Conservation (phyloP, 1,140 invertebrate species). For the Drosophila pruinosa region DNA sequence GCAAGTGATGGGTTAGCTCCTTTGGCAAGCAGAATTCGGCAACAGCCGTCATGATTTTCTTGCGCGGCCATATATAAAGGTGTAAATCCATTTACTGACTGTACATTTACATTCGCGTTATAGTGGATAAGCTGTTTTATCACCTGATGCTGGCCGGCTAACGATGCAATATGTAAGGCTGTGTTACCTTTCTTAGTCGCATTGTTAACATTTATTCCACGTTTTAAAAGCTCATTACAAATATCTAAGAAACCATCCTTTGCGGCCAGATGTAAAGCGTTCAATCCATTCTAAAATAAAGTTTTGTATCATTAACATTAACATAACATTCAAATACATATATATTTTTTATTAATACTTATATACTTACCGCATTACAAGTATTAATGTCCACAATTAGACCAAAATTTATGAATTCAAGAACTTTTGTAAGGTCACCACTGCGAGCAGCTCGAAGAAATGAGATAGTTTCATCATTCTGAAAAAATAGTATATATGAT, state of each 20-base stretch:
- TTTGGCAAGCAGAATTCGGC: constrained; percentile 95
- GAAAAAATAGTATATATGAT: background rate
- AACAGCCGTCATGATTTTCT: constrained; percentile 98
- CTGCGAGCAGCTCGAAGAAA: constrained; percentile 97
- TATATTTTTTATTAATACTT: background rate
- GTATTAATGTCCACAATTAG: constrained; percentile 97
- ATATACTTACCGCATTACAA: constrained; percentile 94
- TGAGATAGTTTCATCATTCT: constrained; percentile 92
- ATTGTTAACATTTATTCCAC: constrained; percentile 96
- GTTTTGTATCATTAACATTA: too few species aligned
- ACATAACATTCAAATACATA: background rate
- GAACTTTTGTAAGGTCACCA: constrained; percentile 97
- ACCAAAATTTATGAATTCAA: constrained; percentile 95
- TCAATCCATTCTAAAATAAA: constrained; percentile 94
- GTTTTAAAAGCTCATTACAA: constrained; percentile 94
- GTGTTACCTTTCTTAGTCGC: constrained; percentile 99
- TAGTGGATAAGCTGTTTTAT: constrained; percentile 94
- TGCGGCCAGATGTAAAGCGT: constrained; percentile 98
- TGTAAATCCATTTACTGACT: constrained; percentile 98
- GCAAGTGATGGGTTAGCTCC: constrained; percentile 98
- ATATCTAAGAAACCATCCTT: constrained; percentile 99
- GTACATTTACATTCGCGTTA: constrained; percentile 97
- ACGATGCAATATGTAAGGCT: constrained; percentile 98
- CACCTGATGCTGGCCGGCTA: constrained; percentile 97
- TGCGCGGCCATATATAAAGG: constrained; percentile 99